Percentiles rank a stretch among this genome's conserved stretches.
Conservation (phyloP, 2,113 vertebrate genomes). For the Azemiops feae region DNA sequence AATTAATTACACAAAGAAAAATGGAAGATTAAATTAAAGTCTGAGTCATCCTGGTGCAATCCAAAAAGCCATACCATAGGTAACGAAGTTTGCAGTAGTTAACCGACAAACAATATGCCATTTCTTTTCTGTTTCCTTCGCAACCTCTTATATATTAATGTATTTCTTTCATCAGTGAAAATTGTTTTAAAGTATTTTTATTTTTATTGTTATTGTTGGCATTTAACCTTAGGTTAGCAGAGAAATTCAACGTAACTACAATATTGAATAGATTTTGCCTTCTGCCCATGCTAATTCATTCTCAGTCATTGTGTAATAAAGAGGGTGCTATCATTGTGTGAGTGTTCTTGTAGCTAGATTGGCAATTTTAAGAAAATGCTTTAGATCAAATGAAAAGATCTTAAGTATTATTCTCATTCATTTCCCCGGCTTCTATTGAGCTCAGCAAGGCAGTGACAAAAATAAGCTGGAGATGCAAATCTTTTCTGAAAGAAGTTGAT, state of each 20-base stretch:
- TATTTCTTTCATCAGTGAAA: slow-evolving; percentile 34
- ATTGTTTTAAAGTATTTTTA: slow-evolving; percentile 43
- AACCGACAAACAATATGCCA: slow-evolving; percentile 7
- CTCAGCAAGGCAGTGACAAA: slow-evolving; percentile 35
- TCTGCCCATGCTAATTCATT: slow-evolving; percentile 52
- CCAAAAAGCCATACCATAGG: slow-evolving; percentile 7
- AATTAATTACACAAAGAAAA: slow-evolving; percentile 17
- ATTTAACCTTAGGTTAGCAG: slow-evolving; percentile 42
- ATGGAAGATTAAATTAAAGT: slow-evolving; percentile 6
- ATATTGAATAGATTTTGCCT: slow-evolving; percentile 31
- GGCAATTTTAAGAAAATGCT: slow-evolving; percentile 55
- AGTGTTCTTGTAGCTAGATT: slow-evolving; percentile 51
- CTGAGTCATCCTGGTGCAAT: neutral
- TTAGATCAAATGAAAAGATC: slow-evolving; percentile 54
- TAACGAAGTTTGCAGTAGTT: slow-evolving; percentile 34
- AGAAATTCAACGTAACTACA: slow-evolving; percentile 28
- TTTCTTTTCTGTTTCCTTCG: neutral
- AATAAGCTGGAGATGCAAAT: slow-evolving; percentile 36
- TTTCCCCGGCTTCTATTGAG: slow-evolving; percentile 16
- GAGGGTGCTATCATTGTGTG: slow-evolving; percentile 36
- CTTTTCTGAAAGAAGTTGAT: slow-evolving; percentile 32
- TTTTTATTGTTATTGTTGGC: neutral
- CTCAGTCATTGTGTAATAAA: slow-evolving; percentile 59
- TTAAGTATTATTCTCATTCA: slow-evolving; percentile 53
- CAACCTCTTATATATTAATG: slow-evolving; percentile 31